Base-by-base conservation (phyloP, 1,140 invertebrate species). In the Eumeta japonica region DNA sequence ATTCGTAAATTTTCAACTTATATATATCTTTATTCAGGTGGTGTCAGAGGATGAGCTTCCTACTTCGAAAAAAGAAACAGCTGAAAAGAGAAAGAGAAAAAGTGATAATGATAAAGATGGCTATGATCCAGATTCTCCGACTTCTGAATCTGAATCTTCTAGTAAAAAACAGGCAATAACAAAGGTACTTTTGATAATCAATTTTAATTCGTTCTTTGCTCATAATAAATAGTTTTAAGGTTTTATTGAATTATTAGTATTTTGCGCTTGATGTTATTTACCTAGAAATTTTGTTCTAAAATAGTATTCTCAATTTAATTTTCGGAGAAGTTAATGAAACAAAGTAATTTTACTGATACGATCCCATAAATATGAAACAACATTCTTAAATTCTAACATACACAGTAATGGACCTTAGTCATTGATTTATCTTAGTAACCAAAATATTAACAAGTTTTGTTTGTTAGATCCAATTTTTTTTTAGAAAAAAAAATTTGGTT, bases 11-110 rank as follows among this genome's bases (percentile, higher is more conserved):
- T 29, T 24, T 7, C 16, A 11, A 10, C 12, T 35, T 36, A 9
- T 36, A 11, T 19, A 10, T 3, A 10, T 24, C 39, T 15, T 38
- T 15, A 41, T 44, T 31, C 19, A 73, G 68, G 68, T 73, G 17
- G 87, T 89, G 3, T 89, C 87, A 1, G 87, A 89, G 60, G 86
- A 89, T 60, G 87, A 89, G 71, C 54, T 89, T 14, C 86, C 86
- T 33, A 73, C 66, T 36, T 58, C 55, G 34, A 75, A 75, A 55
- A 76, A 70, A 46, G 65, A 72, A n/a, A 36, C 46, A 13, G 74
- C 75, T 18, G 68, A 78, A 29, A 70, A 67, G 5, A 50, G 68
- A 11, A 80, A 77, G 41, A 66, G 78, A 16, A 79, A 81, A 55
- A 65, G 74, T 32, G 67, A 75, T 37, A 59, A 61, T 52, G 60